Conservation (phyloP, 1,140 invertebrate species). For the Heliconius hewitsoni region DNA sequence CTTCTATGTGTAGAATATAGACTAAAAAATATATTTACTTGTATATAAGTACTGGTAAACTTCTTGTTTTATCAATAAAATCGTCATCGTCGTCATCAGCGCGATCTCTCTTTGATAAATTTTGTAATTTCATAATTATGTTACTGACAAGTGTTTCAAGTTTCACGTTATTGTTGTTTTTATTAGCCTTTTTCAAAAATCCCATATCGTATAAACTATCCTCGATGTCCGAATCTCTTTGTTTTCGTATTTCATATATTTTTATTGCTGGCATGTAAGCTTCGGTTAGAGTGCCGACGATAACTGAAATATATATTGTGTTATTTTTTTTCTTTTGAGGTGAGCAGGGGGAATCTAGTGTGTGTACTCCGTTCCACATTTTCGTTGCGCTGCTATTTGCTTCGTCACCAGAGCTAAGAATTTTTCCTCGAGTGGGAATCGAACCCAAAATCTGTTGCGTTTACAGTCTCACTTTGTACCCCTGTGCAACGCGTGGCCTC, state of each 20-base stretch:
- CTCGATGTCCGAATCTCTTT: slow-evolving; percentile 16
- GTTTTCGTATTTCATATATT: slow-evolving; percentile 46
- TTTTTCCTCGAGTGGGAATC: no score
- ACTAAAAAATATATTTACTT: slow-evolving; percentile 1
- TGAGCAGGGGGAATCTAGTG: no score
- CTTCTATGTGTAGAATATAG: no score
- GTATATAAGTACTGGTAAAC: slow-evolving; percentile 19
- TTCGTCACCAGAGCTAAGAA: no score
- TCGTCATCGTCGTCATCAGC: slow-evolving; percentile 2
- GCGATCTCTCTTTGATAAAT: not conserved
- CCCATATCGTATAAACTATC: slow-evolving; percentile 28
- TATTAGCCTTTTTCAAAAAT: not conserved
- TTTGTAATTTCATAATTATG: slow-evolving; percentile 15
- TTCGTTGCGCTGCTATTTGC: no score
- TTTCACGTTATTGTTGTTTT: not conserved
- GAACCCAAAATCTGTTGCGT: no score
- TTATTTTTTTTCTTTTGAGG: no score
- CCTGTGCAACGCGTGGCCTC: no score
- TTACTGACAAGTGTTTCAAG: not conserved
- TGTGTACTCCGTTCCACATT: no score
- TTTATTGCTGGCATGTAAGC: slow-evolving; percentile 30
- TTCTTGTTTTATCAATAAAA: slow-evolving; percentile 33
- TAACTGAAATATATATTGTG: not conserved
- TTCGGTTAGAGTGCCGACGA: slow-evolving; percentile 19
- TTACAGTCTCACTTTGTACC: no score